Conservation (phyloP, 2,113 vertebrate genomes). For the Triplophysa siluroides region DNA sequence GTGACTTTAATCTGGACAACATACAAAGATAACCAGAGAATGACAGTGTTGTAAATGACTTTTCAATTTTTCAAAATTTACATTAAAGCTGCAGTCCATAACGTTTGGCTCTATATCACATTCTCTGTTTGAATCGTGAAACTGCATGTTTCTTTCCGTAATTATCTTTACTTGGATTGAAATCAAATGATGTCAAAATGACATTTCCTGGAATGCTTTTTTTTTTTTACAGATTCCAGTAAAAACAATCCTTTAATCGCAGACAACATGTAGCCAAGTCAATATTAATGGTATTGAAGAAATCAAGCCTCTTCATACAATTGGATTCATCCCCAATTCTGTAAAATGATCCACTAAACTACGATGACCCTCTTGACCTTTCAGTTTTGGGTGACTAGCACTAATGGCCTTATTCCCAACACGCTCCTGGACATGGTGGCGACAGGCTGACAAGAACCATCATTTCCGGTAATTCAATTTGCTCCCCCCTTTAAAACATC, state of each 20-base stretch:
- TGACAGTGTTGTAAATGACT: not conserved
- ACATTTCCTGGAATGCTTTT: not conserved
- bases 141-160: too few relatives aligned
- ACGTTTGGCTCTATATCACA: too few relatives aligned
- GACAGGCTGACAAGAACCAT: constrained; percentile 48
- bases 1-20: constrained; percentile 73
- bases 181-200: too few relatives aligned
- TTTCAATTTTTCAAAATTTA: not conserved
- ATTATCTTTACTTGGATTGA: too few relatives aligned
- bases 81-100: too few relatives aligned
- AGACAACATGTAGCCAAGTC: not conserved
- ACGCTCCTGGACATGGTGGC: constrained; percentile 45
- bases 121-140: too few relatives aligned
- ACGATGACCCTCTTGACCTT: constrained; percentile 46
- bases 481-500: constrained; percentile 56
- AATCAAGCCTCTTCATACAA: not conserved
- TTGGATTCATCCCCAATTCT: constrained; percentile 24
- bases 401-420: constrained; percentile 50
- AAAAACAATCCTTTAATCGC: not conserved
- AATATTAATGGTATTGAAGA: not conserved
- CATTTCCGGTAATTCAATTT: constrained; percentile 65
- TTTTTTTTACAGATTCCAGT: too few relatives aligned
- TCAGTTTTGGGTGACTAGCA: constrained; percentile 43
- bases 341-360: constrained; percentile 42
- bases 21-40: not conserved